phyloP scores from a whole-genome alignment of 2,888 invertebrate genomes.

The Scaptomyza tumidula region DNA sequence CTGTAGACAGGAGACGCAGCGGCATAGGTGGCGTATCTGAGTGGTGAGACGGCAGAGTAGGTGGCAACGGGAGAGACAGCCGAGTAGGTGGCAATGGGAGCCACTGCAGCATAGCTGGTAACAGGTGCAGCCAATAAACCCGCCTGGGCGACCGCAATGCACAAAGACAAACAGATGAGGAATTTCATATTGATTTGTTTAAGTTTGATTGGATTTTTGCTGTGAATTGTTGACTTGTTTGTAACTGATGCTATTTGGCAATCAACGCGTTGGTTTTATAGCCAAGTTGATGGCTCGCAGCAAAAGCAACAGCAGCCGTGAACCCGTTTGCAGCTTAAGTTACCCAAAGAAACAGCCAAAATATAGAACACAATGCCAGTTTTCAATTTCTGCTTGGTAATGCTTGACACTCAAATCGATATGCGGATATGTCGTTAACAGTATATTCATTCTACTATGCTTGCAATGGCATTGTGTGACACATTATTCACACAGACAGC shows the following conservation, averaged over 20 bases:
- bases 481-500: constrained; percentile 2
- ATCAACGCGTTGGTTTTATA: constrained; percentile 37
- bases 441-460: neutral
- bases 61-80: constrained; percentile 33
- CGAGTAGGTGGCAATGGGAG: constrained; percentile 29
- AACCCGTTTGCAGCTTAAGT: constrained; percentile 44
- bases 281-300: constrained; percentile 11
- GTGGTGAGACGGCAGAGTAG: constrained; percentile 35
- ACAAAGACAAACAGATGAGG: constrained; percentile 38
- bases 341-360: constrained; percentile 11
- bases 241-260: constrained; percentile 32
- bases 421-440: constrained; percentile 19
- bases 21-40: constrained; percentile 12
- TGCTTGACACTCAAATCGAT: constrained; percentile 21
- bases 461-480: constrained; percentile 15
- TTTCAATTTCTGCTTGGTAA: constrained; percentile 41
- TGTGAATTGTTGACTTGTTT: constrained; percentile 24
- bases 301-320: constrained; percentile 9
- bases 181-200: constrained; percentile 47
- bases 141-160: constrained; percentile 43
- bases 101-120: constrained; percentile 41
- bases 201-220: constrained; percentile 8
- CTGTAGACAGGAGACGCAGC: constrained; percentile 27
- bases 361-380: constrained; percentile 46
- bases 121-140: constrained; percentile 41